Evolutionary conservation across 2,113 vertebrate genomes (phyloP).

Genomic region (Austrofundulus limnaeus): DNA sequence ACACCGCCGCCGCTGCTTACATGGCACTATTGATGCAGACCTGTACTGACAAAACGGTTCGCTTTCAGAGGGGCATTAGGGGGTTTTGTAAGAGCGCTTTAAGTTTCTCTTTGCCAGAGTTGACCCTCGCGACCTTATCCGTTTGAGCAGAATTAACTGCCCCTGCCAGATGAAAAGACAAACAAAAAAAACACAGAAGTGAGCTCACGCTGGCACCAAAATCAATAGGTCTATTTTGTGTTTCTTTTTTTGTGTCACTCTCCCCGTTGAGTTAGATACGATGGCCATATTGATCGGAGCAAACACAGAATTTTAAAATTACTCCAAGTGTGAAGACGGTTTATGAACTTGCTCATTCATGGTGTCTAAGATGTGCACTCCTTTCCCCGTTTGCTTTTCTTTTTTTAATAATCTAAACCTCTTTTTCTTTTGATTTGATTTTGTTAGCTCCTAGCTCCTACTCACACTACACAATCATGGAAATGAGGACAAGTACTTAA

Average conservation of each 20-base stretch:
- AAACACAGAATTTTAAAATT: conserved; percentile 37
- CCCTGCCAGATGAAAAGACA: conserved; percentile 80
- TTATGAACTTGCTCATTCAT: conserved; percentile 8
- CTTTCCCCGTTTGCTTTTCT: neutral
- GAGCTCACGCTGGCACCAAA: conserved; percentile 72
- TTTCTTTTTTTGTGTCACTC: conserved; percentile 65
- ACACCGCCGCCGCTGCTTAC: conserved; percentile 50
- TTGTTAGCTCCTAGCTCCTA: conserved; percentile 51
- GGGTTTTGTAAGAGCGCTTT: conserved; percentile 71
- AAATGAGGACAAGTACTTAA: conserved; percentile 80
- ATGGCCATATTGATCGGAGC: conserved; percentile 59
- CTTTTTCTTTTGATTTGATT: conserved; percentile 46
- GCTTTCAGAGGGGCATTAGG: conserved; percentile 74
- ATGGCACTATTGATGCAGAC: conserved; percentile 60
- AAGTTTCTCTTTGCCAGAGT: conserved; percentile 72
- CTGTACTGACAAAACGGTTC: conserved; percentile 71
- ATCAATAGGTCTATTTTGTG: conserved; percentile 74
- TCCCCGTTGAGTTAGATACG: conserved; percentile 54
- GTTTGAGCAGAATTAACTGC: conserved; percentile 79
- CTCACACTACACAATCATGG: conserved; percentile 61
- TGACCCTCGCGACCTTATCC: conserved; percentile 74
- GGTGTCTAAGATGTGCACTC: neutral
- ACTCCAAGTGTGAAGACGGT: conserved; percentile 8
- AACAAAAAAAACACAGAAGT: conserved; percentile 75
- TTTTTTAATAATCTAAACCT: conserved; percentile 21